A percentile compares a stretch with the other conserved stretches of the same genome.
These are phyloP conservation scores for Chesias legatella DNA, from an alignment of 2,888 invertebrate species.

Conservation along the genomic window DNA sequence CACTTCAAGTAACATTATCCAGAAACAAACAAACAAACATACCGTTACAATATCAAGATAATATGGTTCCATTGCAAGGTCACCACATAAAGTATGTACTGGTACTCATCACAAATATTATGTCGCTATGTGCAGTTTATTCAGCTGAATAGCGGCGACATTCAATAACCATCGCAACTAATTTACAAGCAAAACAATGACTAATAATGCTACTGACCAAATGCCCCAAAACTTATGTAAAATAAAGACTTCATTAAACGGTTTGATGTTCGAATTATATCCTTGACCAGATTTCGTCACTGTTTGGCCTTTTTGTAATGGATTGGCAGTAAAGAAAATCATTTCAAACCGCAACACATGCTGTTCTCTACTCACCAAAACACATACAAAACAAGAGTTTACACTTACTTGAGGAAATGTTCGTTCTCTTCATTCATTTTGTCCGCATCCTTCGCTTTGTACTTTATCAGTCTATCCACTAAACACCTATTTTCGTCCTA, in stretches of 20 bases:
- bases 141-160: conserved; percentile 47
- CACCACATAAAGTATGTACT: conserved; percentile 8
- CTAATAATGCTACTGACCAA: conserved; percentile 39
- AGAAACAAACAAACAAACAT: neutral
- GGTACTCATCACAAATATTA: conserved; percentile 44
- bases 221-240: conserved; percentile 40
- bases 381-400: conserved; percentile 18
- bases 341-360: conserved; percentile 42
- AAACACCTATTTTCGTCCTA: conserved; percentile 93
- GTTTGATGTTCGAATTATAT: too few relatives aligned
- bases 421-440: conserved; percentile 98
- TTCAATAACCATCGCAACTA: conserved; percentile 48
- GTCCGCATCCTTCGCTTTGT: conserved; percentile 97
- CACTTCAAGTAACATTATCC: too few relatives aligned
- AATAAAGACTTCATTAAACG: too few relatives aligned
- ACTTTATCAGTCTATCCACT: conserved; percentile 92
- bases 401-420: conserved; percentile 90
- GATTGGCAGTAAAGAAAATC: conserved; percentile 28
- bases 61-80: conserved; percentile 1
- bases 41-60: too few relatives aligned
- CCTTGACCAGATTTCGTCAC: conserved; percentile 2
- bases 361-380: conserved; percentile 29
- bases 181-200: conserved; percentile 43
- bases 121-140: conserved; percentile 37
- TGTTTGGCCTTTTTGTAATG: conserved; percentile 10